Conservation (phyloP, 2,888 invertebrate genomes). For the Phaedon cochleariae region DNA sequence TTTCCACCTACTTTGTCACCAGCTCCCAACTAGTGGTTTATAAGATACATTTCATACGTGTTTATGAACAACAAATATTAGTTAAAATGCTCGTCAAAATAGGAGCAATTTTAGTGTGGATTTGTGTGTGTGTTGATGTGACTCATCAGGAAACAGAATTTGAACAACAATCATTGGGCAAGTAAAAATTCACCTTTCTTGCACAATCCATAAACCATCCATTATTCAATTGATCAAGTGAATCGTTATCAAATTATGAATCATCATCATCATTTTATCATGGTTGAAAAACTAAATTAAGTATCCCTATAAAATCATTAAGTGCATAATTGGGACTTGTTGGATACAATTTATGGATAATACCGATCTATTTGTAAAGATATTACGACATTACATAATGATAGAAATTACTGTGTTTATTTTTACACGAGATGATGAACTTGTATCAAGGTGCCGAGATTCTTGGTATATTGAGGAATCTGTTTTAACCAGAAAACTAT, state of each 20-base stretch:
- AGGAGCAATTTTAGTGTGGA: not conserved
- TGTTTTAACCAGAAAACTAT: too few relatives aligned
- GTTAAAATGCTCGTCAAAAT: not conserved
- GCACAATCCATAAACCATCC: too few relatives aligned
- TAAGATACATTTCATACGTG: too few relatives aligned
- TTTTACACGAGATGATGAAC: too few relatives aligned
- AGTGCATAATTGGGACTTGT: not conserved
- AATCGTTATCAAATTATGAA: too few relatives aligned
- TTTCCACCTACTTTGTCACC: not conserved
- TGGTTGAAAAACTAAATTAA: not conserved
- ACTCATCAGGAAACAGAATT: constrained; percentile 1
- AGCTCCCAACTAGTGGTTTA: too few relatives aligned
- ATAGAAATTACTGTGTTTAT: not conserved
- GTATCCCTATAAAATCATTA: not conserved
- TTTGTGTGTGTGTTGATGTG: not conserved
- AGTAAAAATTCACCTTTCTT: too few relatives aligned
- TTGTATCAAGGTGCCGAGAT: too few relatives aligned
- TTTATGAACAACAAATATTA: too few relatives aligned
- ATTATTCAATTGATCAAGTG: too few relatives aligned
- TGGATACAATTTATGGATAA: not conserved
- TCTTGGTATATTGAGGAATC: not conserved
- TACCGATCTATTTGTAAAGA: not conserved
- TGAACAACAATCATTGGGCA: constrained; percentile 27
- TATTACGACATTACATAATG: not conserved
- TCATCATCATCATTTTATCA: not conserved